These are phyloP conservation scores for Pemphigus obesinymphae DNA, from an alignment of 1,140 invertebrate genomes.

Conservation along the genomic window DNA sequence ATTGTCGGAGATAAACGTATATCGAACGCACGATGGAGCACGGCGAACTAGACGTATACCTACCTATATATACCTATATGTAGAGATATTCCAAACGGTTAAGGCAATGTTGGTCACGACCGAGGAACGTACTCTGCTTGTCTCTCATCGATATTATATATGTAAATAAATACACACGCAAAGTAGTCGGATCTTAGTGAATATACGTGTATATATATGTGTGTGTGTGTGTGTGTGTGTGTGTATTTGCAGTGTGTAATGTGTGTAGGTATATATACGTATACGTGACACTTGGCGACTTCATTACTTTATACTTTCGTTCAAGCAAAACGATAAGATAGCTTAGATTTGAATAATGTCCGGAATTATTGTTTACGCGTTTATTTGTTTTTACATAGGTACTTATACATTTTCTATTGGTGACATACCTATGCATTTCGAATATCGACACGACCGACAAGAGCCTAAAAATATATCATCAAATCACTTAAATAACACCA, in stretches of 20 bases:
- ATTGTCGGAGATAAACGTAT: constrained; percentile 26
- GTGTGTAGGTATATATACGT: too few species aligned
- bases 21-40: background rate
- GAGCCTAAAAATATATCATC: too few species aligned
- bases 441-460: too few species aligned
- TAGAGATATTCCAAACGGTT: background rate
- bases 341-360: background rate
- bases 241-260: too few species aligned
- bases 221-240: background rate
- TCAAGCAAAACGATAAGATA: background rate
- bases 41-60: background rate
- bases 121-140: background rate
- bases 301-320: constrained; percentile 11
- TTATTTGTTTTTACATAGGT: too few species aligned
- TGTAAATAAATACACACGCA: background rate
- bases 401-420: too few species aligned
- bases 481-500: too few species aligned
- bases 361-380: background rate
- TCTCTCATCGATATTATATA: background rate
- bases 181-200: background rate
- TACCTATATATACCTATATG: background rate
- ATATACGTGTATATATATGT: background rate
- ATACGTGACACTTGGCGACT: constrained; percentile 14
- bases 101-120: constrained; percentile 33
- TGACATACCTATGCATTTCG: too few species aligned